Base-by-base conservation (phyloP, 2,797 vertebrate species). In the Xiphophorus birchmanni region DNA sequence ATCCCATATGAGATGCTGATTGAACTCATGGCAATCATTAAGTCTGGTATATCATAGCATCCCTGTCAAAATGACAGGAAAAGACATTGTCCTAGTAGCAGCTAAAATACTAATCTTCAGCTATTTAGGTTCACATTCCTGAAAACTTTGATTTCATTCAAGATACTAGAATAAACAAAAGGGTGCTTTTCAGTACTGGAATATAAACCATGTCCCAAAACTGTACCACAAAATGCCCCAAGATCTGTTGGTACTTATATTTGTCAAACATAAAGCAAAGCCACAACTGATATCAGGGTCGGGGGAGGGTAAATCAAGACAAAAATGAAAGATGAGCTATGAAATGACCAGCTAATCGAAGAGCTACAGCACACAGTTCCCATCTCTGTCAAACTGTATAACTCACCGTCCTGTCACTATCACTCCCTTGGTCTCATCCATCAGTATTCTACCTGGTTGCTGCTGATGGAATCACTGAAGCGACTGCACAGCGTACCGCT, bases 391-490 rank as follows among this genome's bases (percentile, higher is more conserved):
- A 52, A 35, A 32, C 73, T 74, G 21, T 40, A 26, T 54, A 54
- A 52, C 21, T 74, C 48, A 74, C 18, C 2, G 2, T 54, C 21
- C 21, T 37, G 35, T 54, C 73, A 74, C 47, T 52, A 40, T 52
- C 32, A 40, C 73, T 37, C 54, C 32, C 47, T 35, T 29, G 42
- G 56, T 11, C 13, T 60, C 2, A 37, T 58, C 37, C 52, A 42
- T 13, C 2, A 37, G 17, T 47, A 47, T 77, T 60, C 42, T 47
- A 47, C 35, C 58, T 48, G 29, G 45, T n/a, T 40, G 21, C n/a
- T 76, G 75, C 63, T 67, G 47, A 69, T 52, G 47, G 60, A 77
- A 40, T 48, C 63, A 52, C 23, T 37, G 45, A 52, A 69, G 45
- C 76, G 23, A 23, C 65, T 67, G 32, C 32, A 40, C 35, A 37